Evolutionary conservation across 2,797 vertebrate species (phyloP).

Genomic region (Enteromius radiatus): DNA sequence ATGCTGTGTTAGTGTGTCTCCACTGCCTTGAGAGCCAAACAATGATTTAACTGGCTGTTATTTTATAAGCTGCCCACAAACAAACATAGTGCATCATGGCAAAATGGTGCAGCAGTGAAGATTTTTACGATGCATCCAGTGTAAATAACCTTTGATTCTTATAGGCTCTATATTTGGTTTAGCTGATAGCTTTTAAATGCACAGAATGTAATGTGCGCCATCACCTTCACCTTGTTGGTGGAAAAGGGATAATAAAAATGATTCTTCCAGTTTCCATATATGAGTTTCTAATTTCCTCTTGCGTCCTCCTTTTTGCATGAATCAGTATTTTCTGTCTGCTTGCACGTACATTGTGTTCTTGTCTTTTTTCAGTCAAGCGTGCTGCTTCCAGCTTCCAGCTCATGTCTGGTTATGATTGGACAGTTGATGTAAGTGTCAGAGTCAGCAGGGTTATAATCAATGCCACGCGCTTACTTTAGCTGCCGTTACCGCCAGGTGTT

Average conservation of each 20-base stretch:
- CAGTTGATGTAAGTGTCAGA: conserved; percentile 43
- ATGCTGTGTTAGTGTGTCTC: not conserved
- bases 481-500: conserved; percentile 50
- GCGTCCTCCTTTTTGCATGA: conserved; percentile 19
- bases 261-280: not conserved
- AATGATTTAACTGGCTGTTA: conserved; percentile 1
- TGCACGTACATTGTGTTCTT: not conserved
- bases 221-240: not conserved
- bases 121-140: not conserved
- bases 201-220: not conserved
- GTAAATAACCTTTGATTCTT: not conserved
- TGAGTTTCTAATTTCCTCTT: not conserved
- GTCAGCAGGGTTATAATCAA: conserved; percentile 46
- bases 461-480: conserved; percentile 53
- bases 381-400: not conserved
- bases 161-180: not conserved
- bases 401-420: conserved; percentile 46
- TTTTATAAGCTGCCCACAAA: not conserved
- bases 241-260: not conserved
- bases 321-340: conserved; percentile 26
- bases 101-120: not conserved
- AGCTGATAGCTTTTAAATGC: not conserved
- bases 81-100: not conserved
- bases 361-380: not conserved
- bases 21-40: not conserved